Percentiles rank a stretch among this genome's conserved stretches.
These are phyloP conservation scores for Triops cancriformis DNA, from an alignment of 1,140 invertebrate genomes.

Conservation along the genomic window DNA sequence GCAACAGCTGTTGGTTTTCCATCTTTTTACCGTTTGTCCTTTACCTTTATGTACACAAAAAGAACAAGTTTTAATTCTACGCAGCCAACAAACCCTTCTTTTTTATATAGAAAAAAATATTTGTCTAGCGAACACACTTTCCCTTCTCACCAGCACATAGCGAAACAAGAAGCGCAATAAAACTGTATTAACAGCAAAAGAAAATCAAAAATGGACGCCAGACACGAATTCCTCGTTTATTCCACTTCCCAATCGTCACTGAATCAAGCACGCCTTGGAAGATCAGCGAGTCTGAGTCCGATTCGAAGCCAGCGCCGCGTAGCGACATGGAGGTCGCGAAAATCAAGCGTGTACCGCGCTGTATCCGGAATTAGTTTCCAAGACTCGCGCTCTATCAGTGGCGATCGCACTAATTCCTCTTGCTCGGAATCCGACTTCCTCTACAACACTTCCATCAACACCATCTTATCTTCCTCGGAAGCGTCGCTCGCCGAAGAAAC, in stretches of 20 bases:
- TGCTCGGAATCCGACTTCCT: no score
- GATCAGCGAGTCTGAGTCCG: neutral
- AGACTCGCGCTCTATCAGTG: constrained; percentile 15
- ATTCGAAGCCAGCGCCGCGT: neutral
- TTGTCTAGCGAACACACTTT: no score
- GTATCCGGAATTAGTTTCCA: constrained; percentile 29
- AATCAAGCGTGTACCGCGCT: constrained; percentile 27
- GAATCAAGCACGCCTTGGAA: neutral
- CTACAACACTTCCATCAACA: no score
- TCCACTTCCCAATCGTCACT: neutral
- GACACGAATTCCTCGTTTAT: constrained; percentile 24
- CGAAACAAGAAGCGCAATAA: no score
- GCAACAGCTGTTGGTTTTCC: no score
- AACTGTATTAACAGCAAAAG: no score
- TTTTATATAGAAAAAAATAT: no score
- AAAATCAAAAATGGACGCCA: constrained; percentile 21
- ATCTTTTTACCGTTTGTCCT: no score
- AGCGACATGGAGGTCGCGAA: neutral
- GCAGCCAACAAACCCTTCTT: no score
- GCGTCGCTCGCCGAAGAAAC: neutral
- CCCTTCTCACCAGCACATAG: no score
- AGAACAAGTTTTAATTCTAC: no score
- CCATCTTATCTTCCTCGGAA: neutral
- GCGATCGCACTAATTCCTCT: neutral
- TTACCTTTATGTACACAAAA: no score